Evolutionary conservation across 2,888 invertebrate species (phyloP).

Genomic region (Serripes groenlandicus): DNA sequence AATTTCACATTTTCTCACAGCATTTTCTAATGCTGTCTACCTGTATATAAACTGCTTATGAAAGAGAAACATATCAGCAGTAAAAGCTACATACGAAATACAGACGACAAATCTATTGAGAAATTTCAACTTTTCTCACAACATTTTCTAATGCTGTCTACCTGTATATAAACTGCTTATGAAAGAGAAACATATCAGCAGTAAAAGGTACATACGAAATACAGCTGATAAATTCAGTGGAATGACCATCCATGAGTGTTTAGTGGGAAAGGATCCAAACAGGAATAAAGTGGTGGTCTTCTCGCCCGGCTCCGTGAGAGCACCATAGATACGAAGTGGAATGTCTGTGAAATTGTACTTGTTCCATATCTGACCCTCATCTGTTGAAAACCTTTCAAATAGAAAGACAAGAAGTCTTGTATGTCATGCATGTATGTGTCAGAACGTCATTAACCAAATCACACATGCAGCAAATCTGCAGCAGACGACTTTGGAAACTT

Average conservation of each 20-base stretch:
- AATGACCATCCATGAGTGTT: constrained; percentile 95
- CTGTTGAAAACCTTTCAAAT: constrained; percentile 93
- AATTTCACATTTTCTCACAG: too few species aligned
- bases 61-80: neutral
- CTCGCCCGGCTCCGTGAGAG: constrained; percentile 98
- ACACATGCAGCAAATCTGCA: too few species aligned
- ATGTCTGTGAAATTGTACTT: constrained; percentile 89
- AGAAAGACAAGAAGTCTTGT: too few species aligned
- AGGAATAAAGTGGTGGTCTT: constrained; percentile 96
- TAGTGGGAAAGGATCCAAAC: constrained; percentile 92
- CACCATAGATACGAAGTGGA: constrained; percentile 93
- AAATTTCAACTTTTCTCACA: too few species aligned
- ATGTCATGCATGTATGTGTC: too few species aligned
- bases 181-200: neutral
- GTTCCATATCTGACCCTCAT: constrained; percentile 94
- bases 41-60: neutral
- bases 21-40: too few species aligned
- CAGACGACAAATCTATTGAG: constrained; percentile 88
- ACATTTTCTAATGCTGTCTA: too few species aligned
- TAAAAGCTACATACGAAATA: constrained; percentile 88
- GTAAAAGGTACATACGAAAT: constrained; percentile 87
- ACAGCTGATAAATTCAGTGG: constrained; percentile 89
- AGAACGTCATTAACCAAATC: too few species aligned
- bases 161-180: neutral
- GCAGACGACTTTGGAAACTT: too few species aligned